Evolutionary conservation across 2,888 invertebrate genomes (phyloP).

Genomic region (Phaonia tiefii): DNA sequence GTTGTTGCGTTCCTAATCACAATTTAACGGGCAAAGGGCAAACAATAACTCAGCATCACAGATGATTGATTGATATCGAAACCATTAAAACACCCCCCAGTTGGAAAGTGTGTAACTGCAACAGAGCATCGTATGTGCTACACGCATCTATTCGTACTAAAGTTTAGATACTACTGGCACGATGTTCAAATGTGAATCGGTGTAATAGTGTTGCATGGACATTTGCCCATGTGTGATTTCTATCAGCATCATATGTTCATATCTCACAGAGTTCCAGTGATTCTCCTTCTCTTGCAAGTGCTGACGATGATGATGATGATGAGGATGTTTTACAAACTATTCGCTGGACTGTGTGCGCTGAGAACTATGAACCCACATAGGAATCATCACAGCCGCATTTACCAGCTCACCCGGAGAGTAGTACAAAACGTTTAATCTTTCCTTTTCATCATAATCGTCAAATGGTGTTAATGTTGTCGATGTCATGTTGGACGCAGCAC

Average conservation of each 20-base stretch:
- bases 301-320: slow-evolving; percentile 26
- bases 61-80: slow-evolving; percentile 64
- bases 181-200: not conserved
- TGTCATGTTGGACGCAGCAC: slow-evolving; percentile 55
- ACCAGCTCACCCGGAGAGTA: not conserved
- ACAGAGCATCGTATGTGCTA: slow-evolving; percentile 15
- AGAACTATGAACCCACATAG: not conserved
- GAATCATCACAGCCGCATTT: not conserved
- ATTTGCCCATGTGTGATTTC: slow-evolving; percentile 27
- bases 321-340: slow-evolving; percentile 29
- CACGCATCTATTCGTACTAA: not conserved
- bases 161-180: not conserved
- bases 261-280: slow-evolving; percentile 18
- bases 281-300: not conserved
- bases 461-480: slow-evolving; percentile 51
- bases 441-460: slow-evolving; percentile 58
- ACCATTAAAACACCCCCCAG: slow-evolving; percentile 42
- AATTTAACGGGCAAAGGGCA: slow-evolving; percentile 54
- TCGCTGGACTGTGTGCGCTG: not conserved
- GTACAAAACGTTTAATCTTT: slow-evolving; percentile 34
- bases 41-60: slow-evolving; percentile 12
- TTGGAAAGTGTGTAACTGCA: slow-evolving; percentile 18
- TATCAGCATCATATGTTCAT: slow-evolving; percentile 29
- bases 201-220: slow-evolving; percentile 16
- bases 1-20: slow-evolving; percentile 45